Conservation (phyloP, 1,140 invertebrate genomes). For the Lepidostoma basale region DNA sequence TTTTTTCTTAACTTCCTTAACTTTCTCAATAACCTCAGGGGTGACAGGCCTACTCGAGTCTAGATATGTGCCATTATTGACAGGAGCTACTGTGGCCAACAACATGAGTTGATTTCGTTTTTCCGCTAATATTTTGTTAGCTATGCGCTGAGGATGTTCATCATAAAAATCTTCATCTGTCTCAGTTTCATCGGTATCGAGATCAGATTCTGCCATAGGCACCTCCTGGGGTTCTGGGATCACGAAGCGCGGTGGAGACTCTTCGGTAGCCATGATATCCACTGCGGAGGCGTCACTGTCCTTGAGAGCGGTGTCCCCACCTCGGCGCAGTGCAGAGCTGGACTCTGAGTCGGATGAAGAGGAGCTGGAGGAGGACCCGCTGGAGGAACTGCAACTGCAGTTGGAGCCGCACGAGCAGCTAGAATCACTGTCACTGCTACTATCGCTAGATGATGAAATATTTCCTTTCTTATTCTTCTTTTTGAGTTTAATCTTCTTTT, state of each 20-base stretch:
- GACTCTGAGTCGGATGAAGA: constrained; percentile 68
- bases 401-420: constrained; percentile 80
- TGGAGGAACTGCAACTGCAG: constrained; percentile 76
- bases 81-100: constrained; percentile 62
- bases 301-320: constrained; percentile 53
- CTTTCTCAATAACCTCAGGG: constrained; percentile 55
- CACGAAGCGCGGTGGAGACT: constrained; percentile 52
- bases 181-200: constrained; percentile 81
- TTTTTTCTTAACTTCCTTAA: constrained; percentile 56
- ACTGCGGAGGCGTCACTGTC: constrained; percentile 55
- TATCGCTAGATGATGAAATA: constrained; percentile 69
- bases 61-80: constrained; percentile 64
- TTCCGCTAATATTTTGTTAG: constrained; percentile 72
- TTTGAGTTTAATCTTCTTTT: constrained; percentile 55
- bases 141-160: constrained; percentile 74
- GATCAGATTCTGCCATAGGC: constrained; percentile 75
- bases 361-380: constrained; percentile 69
- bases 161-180: constrained; percentile 89
- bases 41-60: constrained; percentile 66
- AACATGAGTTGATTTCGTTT: constrained; percentile 72
- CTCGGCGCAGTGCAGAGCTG: constrained; percentile 55
- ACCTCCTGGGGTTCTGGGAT: constrained; percentile 58
- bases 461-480: constrained; percentile 50
- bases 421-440: constrained; percentile 76
- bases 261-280: constrained; percentile 60